Base-by-base conservation (phyloP, 1,140 invertebrate genomes). In the Drosophila funebris region DNA sequence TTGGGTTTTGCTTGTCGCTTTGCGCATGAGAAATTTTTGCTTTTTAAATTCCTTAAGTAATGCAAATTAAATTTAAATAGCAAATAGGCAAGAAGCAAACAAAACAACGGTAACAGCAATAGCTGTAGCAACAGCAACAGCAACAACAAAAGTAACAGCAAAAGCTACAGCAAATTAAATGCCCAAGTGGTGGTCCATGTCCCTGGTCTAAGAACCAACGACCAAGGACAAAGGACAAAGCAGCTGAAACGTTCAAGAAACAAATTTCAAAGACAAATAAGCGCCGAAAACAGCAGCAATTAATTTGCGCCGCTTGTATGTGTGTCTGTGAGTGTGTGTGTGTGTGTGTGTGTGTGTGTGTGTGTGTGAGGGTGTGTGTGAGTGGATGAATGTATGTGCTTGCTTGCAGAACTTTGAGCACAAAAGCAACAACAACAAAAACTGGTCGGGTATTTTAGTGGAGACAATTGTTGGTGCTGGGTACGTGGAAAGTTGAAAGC, bases 221-320 rank as follows among this genome's bases (percentile, higher is more conserved):
- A 22, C n/a, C 41, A 46, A 60, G 46, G 44, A 24, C 41, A 9
- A 50, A 52, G 48, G 48, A 41, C 41, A 44, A 27, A 48, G 63
- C 31, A 48, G 53, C 52, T 13, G 27, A 37, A 53, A 18, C 66
- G 66, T 67, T 69, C 66, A 76, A 74, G 84, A 84, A 88, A 88
- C 84, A 88, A 89, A 88, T 88, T 88, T 88, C 84, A 89, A 88
- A 88, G 83, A 88, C 83, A 88, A 88, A 88, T 88, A 88, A 87
- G 83, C 84, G 84, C 84, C 83, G 73, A 88, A 88, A 87, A 88
- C 83, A 88, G 83, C 83, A 88, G 83, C 79, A 88, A 88, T 88
- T 88, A 88, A 88, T 88, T 88, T 88, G 76, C 75, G 77, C 72
- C 69, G 76, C 53, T 57, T 71, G 72, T 83, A 69, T 78, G 75